Conservation (phyloP, 2,888 invertebrate genomes). For the Petrolisthes manimaculis region DNA sequence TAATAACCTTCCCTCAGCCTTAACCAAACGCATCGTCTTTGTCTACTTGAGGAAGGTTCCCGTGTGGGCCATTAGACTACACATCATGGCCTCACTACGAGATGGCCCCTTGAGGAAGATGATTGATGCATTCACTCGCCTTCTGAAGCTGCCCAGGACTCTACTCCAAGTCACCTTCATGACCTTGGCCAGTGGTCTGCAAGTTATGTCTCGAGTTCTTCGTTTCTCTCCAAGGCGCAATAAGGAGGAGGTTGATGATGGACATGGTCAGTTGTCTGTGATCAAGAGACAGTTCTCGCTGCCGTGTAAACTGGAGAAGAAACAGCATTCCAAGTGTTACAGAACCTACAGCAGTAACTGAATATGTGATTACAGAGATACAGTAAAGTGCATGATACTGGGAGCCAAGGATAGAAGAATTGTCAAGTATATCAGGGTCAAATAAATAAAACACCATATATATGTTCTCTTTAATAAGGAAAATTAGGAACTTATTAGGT, state of each 20-base stretch:
- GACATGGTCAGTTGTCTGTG: background rate
- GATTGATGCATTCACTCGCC: background rate
- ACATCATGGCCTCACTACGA: background rate
- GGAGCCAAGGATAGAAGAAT: too few species aligned
- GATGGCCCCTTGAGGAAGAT: background rate
- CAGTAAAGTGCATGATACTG: too few species aligned
- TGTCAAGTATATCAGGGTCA: too few species aligned
- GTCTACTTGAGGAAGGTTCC: background rate
- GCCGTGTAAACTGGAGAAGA: background rate
- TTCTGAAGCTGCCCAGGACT: slow-evolving; percentile 3
- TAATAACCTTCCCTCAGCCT: background rate
- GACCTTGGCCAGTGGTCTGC: background rate
- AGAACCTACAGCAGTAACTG: too few species aligned
- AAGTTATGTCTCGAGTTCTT: background rate
- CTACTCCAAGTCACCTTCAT: background rate
- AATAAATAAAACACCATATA: too few species aligned
- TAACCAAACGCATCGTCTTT: background rate
- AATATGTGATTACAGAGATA: too few species aligned
- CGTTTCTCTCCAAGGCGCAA: background rate
- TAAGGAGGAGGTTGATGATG: too few species aligned
- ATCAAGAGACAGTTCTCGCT: background rate
- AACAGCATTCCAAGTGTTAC: background rate
- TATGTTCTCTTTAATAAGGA: too few species aligned
- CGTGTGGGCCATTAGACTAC: background rate
- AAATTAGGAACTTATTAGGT: too few species aligned